Evolutionary conservation across 2,888 invertebrate species (phyloP).

Genomic region (Mamestra brassicae): DNA sequence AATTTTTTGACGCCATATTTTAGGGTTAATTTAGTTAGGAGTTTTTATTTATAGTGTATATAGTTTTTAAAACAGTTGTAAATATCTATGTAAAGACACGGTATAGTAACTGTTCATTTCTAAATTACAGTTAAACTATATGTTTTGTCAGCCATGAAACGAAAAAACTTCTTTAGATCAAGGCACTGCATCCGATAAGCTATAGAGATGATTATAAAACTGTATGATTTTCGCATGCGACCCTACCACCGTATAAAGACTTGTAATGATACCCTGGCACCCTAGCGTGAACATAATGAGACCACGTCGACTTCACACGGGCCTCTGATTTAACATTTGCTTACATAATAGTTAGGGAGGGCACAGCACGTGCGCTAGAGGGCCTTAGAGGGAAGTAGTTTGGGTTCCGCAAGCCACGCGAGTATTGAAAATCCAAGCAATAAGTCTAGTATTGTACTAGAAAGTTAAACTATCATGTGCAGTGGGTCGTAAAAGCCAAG

Average conservation of each 20-base stretch:
- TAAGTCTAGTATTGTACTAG: too few relatives aligned
- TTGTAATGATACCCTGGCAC: slow-evolving; percentile 9
- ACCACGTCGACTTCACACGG: slow-evolving; percentile 38
- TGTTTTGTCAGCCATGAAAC: not conserved
- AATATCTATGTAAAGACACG: too few relatives aligned
- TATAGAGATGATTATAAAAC: not conserved
- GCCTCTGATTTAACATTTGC: slow-evolving; percentile 50
- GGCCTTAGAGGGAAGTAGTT: slow-evolving; percentile 37
- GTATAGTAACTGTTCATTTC: too few relatives aligned
- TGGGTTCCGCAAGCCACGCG: slow-evolving; percentile 29
- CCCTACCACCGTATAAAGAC: not conserved
- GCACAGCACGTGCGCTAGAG: slow-evolving; percentile 49
- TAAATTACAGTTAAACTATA: too few relatives aligned
- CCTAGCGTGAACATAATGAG: slow-evolving; percentile 38
- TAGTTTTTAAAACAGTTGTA: too few relatives aligned
- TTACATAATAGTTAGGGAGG: slow-evolving; percentile 56
- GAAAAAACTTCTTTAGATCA: not conserved
- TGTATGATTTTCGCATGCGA: not conserved
- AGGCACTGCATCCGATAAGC: not conserved
- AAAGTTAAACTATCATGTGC: too few relatives aligned
- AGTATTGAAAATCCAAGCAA: too few relatives aligned
- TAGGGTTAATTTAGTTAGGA: too few relatives aligned
- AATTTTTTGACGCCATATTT: too few relatives aligned
- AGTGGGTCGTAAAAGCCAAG: too few relatives aligned
- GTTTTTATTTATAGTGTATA: too few relatives aligned